Evolutionary conservation across 2,797 vertebrate species (phyloP).

Genomic region (Oreortyx pictus): DNA sequence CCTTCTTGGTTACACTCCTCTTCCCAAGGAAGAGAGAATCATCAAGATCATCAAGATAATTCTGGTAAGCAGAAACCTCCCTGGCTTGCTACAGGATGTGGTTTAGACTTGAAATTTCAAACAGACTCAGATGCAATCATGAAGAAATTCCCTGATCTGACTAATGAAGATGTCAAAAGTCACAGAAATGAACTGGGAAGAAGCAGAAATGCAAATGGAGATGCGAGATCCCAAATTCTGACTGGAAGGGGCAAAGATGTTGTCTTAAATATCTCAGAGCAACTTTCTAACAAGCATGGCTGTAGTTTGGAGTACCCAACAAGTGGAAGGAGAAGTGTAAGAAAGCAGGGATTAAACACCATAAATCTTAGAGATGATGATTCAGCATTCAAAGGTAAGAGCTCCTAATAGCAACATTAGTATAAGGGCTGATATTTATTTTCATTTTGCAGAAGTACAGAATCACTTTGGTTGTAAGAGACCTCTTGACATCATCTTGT

Average conservation of each 20-base stretch:
- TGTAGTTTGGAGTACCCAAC: conserved; percentile 72
- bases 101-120: conserved; percentile 39
- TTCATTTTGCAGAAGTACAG: neutral
- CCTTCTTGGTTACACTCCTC: conserved; percentile 88
- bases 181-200: conserved; percentile 57
- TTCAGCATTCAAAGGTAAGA: conserved; percentile 76
- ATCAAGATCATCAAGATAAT: conserved; percentile 66
- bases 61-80: conserved; percentile 77
- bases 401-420: neutral
- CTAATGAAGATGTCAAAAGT: conserved; percentile 75
- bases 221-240: conserved; percentile 51
- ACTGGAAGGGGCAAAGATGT: conserved; percentile 65
- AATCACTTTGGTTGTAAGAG: neutral
- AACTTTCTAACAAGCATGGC: conserved; percentile 15
- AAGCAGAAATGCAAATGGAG: conserved; percentile 3
- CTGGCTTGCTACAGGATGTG: conserved; percentile 83
- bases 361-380: neutral
- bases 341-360: conserved; percentile 15
- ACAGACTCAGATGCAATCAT: neutral
- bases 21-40: conserved; percentile 48
- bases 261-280: conserved; percentile 69
- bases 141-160: conserved; percentile 69
- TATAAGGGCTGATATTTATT: neutral
- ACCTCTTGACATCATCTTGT: neutral
- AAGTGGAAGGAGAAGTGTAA: conserved; percentile 84